A percentile compares a stretch with the other conserved stretches of the same genome.
These are phyloP conservation scores for Galeopsomyia nigrocyanea DNA, from an alignment of 2,888 invertebrate species.

Conservation along the genomic window DNA sequence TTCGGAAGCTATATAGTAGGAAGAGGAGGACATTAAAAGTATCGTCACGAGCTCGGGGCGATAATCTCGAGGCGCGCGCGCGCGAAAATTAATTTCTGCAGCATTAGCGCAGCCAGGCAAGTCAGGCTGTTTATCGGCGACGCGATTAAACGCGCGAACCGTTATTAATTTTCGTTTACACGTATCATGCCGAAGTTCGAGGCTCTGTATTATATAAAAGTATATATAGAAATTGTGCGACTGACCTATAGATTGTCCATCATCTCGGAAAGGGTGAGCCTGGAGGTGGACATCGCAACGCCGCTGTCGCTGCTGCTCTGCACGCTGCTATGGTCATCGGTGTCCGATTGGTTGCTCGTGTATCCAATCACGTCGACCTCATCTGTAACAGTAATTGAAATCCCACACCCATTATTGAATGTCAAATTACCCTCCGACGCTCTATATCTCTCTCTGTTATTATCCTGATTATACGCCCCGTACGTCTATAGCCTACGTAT, in stretches of 20 bases:
- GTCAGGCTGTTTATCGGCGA: constrained; percentile 26
- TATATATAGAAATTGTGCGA: not conserved
- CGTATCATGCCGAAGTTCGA: not conserved
- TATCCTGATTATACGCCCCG: not conserved
- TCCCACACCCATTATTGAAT: constrained; percentile 1
- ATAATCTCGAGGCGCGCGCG: constrained; percentile 8
- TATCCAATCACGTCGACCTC: constrained; percentile 90
- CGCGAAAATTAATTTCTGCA: constrained; percentile 38
- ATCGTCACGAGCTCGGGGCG: not conserved
- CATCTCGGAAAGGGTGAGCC: constrained; percentile 76
- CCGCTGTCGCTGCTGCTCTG: constrained; percentile 84
- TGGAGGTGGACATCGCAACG: constrained; percentile 78
- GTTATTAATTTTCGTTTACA: constrained; percentile 40
- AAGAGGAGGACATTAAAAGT: too few relatives aligned
- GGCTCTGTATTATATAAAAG: not conserved
- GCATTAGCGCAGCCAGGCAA: constrained; percentile 10
- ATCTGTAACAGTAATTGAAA: constrained; percentile 72
- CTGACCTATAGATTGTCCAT: constrained; percentile 69
- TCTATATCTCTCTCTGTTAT: not conserved
- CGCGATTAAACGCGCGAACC: constrained; percentile 29
- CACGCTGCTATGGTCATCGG: constrained; percentile 85
- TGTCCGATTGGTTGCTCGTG: constrained; percentile 87
- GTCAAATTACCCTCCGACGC: constrained; percentile 13
- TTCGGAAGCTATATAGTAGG: too few relatives aligned
- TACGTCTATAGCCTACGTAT: too few relatives aligned